Conservation (phyloP, 2,113 vertebrate species). For the Dendropsophus ebraccatus region DNA sequence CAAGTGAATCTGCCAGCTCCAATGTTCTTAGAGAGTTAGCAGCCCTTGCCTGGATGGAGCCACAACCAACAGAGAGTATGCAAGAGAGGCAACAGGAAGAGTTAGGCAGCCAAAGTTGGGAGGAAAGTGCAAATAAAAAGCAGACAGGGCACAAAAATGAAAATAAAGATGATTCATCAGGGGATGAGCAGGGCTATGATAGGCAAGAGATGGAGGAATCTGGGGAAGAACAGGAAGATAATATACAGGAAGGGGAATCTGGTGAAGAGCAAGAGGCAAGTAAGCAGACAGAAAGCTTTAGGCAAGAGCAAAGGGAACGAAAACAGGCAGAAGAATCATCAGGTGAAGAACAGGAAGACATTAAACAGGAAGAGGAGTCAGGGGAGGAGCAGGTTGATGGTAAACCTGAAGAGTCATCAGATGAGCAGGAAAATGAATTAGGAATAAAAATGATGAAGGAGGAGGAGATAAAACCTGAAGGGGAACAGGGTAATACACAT, state of each 20-base stretch:
- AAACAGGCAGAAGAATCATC: slow-evolving; percentile 38
- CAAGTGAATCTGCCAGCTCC: slow-evolving; percentile 75
- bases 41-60: slow-evolving; percentile 75
- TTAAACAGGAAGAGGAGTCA: slow-evolving; percentile 40
- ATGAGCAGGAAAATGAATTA: slow-evolving; percentile 24
- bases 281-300: slow-evolving; percentile 26
- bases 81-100: neutral
- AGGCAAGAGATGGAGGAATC: slow-evolving; percentile 46
- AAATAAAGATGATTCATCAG: slow-evolving; percentile 13
- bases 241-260: slow-evolving; percentile 21
- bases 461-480: neutral
- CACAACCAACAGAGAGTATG: slow-evolving; percentile 71
- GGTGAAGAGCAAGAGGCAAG: slow-evolving; percentile 30
- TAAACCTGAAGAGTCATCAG: slow-evolving; percentile 31
- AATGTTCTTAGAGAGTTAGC: slow-evolving; percentile 80
- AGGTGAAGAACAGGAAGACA: slow-evolving; percentile 36
- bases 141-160: neutral
- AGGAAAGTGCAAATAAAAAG: neutral
- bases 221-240: slow-evolving; percentile 50
- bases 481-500: neutral
- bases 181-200: slow-evolving; percentile 31
- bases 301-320: slow-evolving; percentile 2
- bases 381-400: slow-evolving; percentile 34
- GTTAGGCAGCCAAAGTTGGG: neutral
- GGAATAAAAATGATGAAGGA: neutral